Conservation (phyloP, 2,888 invertebrate species). For the Drosophila anceps region DNA sequence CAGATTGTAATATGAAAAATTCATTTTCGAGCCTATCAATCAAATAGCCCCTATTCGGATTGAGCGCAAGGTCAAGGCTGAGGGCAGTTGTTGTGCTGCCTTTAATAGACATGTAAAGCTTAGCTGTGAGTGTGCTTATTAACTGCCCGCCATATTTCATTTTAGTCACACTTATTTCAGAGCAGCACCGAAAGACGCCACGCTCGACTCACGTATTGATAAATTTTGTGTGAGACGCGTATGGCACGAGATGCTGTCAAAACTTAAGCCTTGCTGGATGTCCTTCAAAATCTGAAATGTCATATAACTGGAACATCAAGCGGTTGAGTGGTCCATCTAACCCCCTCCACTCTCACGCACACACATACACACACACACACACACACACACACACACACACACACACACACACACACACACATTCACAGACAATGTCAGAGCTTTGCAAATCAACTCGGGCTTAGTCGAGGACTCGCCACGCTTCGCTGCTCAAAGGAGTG, state of each 20-base stretch:
- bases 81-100: slow-evolving; percentile 33
- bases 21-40: slow-evolving; percentile 73
- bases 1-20: slow-evolving; percentile 63
- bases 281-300: slow-evolving; percentile 75
- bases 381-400: background rate
- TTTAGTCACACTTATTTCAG: slow-evolving; percentile 39
- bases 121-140: slow-evolving; percentile 65
- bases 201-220: slow-evolving; percentile 52
- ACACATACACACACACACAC: background rate
- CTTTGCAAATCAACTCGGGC: slow-evolving; percentile 78
- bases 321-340: slow-evolving; percentile 33
- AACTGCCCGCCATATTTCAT: slow-evolving; percentile 71
- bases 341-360: background rate
- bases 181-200: slow-evolving; percentile 13
- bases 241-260: slow-evolving; percentile 48
- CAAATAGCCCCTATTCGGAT: slow-evolving; percentile 36
- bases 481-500: slow-evolving; percentile 73
- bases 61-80: slow-evolving; percentile 26
- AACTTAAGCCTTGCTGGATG: slow-evolving; percentile 57
- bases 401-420: background rate
- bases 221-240: slow-evolving; percentile 46
- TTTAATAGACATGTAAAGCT: slow-evolving; percentile 57
- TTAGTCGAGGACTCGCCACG: slow-evolving; percentile 56
- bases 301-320: slow-evolving; percentile 61
- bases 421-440: slow-evolving; percentile 18